Evolutionary conservation across 2,113 vertebrate species (phyloP), one percentile per base, ranked within the genome.

Genomic region (Argyrosomus japonicus): DNA sequence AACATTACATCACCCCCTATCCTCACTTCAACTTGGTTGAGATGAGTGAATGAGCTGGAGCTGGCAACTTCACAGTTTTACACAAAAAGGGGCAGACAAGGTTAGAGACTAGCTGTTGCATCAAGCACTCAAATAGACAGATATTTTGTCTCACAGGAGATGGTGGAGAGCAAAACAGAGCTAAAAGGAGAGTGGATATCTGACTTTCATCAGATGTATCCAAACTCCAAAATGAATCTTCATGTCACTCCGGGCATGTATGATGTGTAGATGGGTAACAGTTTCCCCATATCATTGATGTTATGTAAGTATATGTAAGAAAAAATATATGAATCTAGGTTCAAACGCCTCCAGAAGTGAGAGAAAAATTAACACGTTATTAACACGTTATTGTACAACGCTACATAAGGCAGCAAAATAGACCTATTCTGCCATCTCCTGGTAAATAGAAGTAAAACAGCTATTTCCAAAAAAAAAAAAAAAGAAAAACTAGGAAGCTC

Each of bases 341-440:
- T 56, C 18, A 5, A 57, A 45, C 23, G 14, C 25, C 36, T 45
- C n/a, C 10, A 45, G n/a, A 19, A 13, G 32, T 32, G 32, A 32
- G 29, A 32, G 29, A 36, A 36, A 1, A 36, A 36, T 7, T 1
- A 36, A 36, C 32, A 36, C 7, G 8, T 40, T 9, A 40, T 40
- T 40, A 40, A 8, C 36, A 21, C n/a, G n/a, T n/a, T n/a, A 0
- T 51, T 54, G 67, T 14, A 8, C 32, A 0, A 54, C 6, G 15
- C 5, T 10, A 47, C 1, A 27, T 14, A 5, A 75, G 1, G 15
- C 13, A 51, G 4, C 36, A n/a, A 48, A 69, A 21, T 43, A 56
- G 71, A 27, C 5, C 14, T 56, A 25, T 77, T 19, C 71, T 75
- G 75, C 86, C 86, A 73, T 54, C 87, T 88, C 6, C 50, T 91